Base-by-base conservation (phyloP, 2,113 vertebrate species). In the Merops nubicus region DNA sequence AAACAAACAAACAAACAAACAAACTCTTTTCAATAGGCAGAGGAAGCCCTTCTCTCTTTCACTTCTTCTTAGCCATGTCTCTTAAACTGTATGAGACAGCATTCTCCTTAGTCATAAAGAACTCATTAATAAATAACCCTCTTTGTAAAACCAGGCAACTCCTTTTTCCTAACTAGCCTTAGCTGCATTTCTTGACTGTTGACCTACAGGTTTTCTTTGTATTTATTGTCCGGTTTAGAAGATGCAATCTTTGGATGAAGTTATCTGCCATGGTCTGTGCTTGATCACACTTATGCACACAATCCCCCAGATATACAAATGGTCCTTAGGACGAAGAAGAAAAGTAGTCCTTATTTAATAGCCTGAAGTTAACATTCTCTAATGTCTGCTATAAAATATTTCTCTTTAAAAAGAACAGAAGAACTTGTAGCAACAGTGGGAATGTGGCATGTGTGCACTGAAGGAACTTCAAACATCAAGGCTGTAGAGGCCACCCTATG, bases 401-500 rank as follows among this genome's bases (percentile, higher is more conserved):
- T 88, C 12, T 56, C 8, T 79, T 83, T 48, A 12, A 68, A 76
- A 85, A 60, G 1, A 11, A 45, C 5, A 2, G 2, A 40, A 15
- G 23, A 40, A 34, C 18, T 75, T 19, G 0, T 16, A 63, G 13
- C 67, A 63, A 59, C 31, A 70, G 11, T 33, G 17, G 28, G 15
- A 88, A 88, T 0, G 0, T 33, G 40, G 4, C 2, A 0, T 31
- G 43, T 4, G 4, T 62, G 14, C 12, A 34, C 7, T 33, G 43
- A 84, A 68, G 48, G 42, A 56, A 51, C 57, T 80, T 76, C 48
- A 83, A 47, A 86, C 64, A 33, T 16, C 38, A 86, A 54, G 29
- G 63, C 2, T 2, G 0, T 25, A 36, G 33, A 33, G 42, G 5
- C 29, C 67, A 63, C 42, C 53, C 12, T 47, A 47, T 18, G 18